Base-by-base conservation (phyloP, 2,797 vertebrate species). In the Limosa lapponica region DNA sequence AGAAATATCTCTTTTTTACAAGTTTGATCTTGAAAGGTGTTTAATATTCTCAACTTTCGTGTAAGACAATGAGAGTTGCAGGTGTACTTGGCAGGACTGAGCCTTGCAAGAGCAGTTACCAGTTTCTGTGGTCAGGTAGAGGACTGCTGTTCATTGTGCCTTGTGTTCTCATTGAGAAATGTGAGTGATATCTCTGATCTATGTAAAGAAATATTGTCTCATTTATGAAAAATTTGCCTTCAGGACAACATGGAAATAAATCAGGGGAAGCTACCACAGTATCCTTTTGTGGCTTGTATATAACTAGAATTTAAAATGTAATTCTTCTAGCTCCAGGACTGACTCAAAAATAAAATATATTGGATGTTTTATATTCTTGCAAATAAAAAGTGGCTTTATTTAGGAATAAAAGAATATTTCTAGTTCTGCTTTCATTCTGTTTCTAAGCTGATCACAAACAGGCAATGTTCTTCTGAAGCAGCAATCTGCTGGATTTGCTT, bases 361-460 rank as follows among this genome's bases (percentile, higher is more conserved):
- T 49, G 20, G 19, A 82, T 52, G 7, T 16, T 70, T 87, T 72
- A 43, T 93, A 74, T 64, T 80, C 17, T 81, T 78, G 24, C 14
- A 92, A 89, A 44, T 70, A 67, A 93, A 88, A 86, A 70, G 11
- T 57, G 25, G 11, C 34, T 75, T 94, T 94, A 52, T 95, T 93
- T 92, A 77, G 51, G 55, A 79, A 23, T 3, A 58, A 70, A 79
- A 82, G 3, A 58, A 20, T 92, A 93, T 90, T 82, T 92, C 66
- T 65, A 86, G 8, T 36, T 67, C 71, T 81, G 34, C 67, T 92
- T 95, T 87, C 51, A 82, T 88, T 81, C 36, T 0, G 3, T 55
- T 88, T 78, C 49, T 90, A 86, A 75, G 88, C 54, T 95, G 62
- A 62, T 78, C 80, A 74, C 57, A 86, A 74, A 49, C 36, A 71